phyloP scores from a whole-genome alignment of 2,888 invertebrate species.

The Drosophila villosipedis region DNA sequence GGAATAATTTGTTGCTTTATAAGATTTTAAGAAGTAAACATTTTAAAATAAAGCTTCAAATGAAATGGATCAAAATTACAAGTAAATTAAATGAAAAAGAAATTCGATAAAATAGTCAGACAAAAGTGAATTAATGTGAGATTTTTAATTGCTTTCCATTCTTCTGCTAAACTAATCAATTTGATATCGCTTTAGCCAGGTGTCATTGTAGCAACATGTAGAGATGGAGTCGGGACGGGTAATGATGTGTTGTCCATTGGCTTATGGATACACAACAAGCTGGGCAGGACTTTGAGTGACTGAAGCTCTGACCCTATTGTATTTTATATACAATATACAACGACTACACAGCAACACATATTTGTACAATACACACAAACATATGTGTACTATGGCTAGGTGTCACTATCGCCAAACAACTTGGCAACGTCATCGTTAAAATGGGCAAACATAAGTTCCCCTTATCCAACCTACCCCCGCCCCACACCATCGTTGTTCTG shows the following conservation, averaged over 20 bases:
- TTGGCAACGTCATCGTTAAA: slow-evolving; percentile 58
- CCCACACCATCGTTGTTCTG: slow-evolving; percentile 30
- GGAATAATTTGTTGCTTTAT: background rate
- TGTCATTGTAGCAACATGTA: slow-evolving; percentile 10
- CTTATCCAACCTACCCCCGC: background rate
- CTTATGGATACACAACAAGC: slow-evolving; percentile 31
- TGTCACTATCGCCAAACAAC: slow-evolving; percentile 62
- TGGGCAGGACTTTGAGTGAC: slow-evolving; percentile 26
- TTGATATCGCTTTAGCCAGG: slow-evolving; percentile 4
- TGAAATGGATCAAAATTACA: background rate
- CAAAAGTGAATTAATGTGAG: background rate
- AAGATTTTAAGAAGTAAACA: background rate
- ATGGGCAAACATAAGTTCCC: slow-evolving; percentile 40
- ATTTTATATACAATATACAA: slow-evolving; percentile 1
- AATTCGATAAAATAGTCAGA: background rate
- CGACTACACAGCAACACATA: background rate
- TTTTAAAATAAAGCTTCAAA: background rate
- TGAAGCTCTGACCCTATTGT: slow-evolving; percentile 26
- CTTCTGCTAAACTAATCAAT: background rate
- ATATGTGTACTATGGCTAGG: slow-evolving; percentile 30
- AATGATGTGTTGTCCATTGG: slow-evolving; percentile 7
- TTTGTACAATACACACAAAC: background rate
- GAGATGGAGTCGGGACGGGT: background rate
- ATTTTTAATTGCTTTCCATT: background rate
- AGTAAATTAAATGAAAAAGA: background rate